Evolutionary conservation across 2,797 vertebrate genomes (phyloP), one percentile per base, ranked within the genome.

Genomic region (Rhinoraja longicauda): DNA sequence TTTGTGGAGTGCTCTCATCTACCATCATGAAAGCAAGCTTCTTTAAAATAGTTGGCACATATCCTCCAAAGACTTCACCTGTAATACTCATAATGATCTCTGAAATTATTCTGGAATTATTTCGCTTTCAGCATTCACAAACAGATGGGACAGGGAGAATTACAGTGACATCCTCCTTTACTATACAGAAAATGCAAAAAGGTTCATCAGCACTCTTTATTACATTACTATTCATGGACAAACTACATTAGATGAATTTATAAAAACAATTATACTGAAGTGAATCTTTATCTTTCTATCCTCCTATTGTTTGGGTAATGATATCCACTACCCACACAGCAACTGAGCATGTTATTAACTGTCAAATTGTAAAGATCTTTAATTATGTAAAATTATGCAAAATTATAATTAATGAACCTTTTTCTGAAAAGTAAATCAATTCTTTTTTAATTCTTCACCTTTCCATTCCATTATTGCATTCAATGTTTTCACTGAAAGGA

Each of bases 41-140:
- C 0, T 76, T 86, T 62, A 32, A 67, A 88, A 88, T 62, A 36
- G n/a, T 19, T 21, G n/a, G 24, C n/a, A 88, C 59, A 67, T 88
- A 88, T 67, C 6, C 84, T 88, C 62, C 62, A 88, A 67, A 88
- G n/a, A 88, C 84, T 88, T 67, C 62, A 88, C 84, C 84, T 88
- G 84, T 64, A 88, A 67, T 88, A 88, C 15, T 88, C 12, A 10
- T 36, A 88, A 88, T 88, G 84, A 88, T 88, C 59, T 88, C 84
- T 88, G 84, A 88, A 88, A 88, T 67, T 67, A 88, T 88, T 88
- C 59, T 36, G 59, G 59, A 19, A 32, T 59, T 88, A 32, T 36
- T 64, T 88, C 64, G 59, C 84, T 88, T 67, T 88, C 64, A 32
- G 62, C 62, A 64, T 32, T 67, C 6, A 32, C 84, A 86, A 64